Percentiles rank a stretch among this genome's conserved stretches.
phyloP scores from a whole-genome alignment of 2,113 vertebrate genomes.

The Nothoprocta perdicaria region DNA sequence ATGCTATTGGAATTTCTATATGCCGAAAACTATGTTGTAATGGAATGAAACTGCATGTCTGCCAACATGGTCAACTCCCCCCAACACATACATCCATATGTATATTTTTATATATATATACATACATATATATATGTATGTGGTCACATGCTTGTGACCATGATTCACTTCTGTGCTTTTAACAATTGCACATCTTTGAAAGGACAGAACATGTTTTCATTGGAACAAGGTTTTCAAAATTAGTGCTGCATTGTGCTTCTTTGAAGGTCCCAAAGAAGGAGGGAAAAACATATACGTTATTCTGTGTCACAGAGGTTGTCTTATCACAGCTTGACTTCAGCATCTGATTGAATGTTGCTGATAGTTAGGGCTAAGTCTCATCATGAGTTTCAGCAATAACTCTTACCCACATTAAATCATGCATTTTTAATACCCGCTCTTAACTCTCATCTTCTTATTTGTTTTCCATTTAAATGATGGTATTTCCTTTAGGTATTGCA shows the following conservation, averaged over 20 bases:
- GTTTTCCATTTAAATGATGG: neutral
- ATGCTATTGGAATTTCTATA: neutral
- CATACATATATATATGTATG: neutral
- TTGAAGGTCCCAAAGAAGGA: constrained; percentile 9
- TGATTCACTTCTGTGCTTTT: neutral
- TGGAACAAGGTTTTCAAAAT: constrained; percentile 34
- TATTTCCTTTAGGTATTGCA: neutral
- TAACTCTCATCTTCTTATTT: constrained; percentile 27
- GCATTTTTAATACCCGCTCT: neutral
- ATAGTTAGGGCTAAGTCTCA: constrained; percentile 26
- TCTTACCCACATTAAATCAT: neutral
- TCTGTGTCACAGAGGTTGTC: constrained; percentile 28
- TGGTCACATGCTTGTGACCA: neutral
- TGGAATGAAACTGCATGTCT: neutral
- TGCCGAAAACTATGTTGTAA: neutral
- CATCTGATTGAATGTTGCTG: constrained; percentile 12
- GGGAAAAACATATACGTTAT: constrained; percentile 3
- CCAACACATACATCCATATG: neutral
- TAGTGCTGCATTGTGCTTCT: neutral
- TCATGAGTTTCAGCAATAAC: constrained; percentile 15
- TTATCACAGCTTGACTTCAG: constrained; percentile 33
- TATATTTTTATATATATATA: fast-evolving
- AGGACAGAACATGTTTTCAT: neutral
- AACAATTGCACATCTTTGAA: neutral
- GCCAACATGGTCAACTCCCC: neutral